phyloP scores from a whole-genome alignment of 2,113 vertebrate species.

The Balaeniceps rex region DNA sequence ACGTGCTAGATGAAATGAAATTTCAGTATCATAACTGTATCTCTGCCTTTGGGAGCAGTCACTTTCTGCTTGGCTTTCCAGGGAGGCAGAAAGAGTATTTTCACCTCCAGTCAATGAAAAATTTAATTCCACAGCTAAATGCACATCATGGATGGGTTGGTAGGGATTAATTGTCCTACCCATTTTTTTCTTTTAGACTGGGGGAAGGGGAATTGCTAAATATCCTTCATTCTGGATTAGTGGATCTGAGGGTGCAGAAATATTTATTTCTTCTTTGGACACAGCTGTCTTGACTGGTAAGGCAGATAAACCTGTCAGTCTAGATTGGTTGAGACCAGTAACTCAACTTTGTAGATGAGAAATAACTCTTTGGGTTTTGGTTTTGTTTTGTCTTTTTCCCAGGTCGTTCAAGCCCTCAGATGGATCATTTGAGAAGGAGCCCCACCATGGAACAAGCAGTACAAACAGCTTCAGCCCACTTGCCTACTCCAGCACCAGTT shows the following conservation, averaged over 20 bases:
- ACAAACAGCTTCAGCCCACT: conserved; percentile 78
- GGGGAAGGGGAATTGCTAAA: conserved; percentile 8
- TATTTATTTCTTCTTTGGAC: background rate
- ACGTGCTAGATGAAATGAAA: background rate
- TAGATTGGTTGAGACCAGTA: conserved; percentile 21
- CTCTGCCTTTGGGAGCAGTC: background rate
- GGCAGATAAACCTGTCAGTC: conserved; percentile 11
- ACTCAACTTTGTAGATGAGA: background rate
- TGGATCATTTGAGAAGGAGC: conserved; percentile 84
- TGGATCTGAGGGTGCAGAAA: conserved; percentile 36
- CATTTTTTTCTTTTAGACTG: background rate
- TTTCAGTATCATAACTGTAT: background rate
- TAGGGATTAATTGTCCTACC: background rate
- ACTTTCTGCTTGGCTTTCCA: background rate
- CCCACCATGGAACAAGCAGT: conserved; percentile 82
- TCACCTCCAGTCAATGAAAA: background rate
- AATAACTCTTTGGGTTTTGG: conserved; percentile 2
- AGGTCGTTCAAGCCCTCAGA: conserved; percentile 85
- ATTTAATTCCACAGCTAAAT: background rate
- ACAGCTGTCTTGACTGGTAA: background rate
- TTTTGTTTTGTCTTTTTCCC: conserved; percentile 1
- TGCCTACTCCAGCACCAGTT: conserved; percentile 73
- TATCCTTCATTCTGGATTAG: conserved; percentile 33
- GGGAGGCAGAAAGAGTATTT: background rate
- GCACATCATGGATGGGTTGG: background rate